phyloP scores from a whole-genome alignment of 2,797 vertebrate species.

The Lithobates sylvaticus region DNA sequence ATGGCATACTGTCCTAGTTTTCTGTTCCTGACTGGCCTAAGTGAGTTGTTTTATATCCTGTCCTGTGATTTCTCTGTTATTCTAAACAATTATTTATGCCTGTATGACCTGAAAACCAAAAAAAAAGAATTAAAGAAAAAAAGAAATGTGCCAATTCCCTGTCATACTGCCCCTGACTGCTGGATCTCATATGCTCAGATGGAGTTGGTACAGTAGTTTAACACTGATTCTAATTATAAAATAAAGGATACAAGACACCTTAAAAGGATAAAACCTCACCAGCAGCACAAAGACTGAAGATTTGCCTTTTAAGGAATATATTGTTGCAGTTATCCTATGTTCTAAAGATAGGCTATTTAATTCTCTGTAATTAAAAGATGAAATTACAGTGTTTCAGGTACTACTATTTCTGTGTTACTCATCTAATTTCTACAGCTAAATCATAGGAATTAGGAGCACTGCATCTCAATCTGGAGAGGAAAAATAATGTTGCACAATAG shows the following conservation, averaged over 20 bases:
- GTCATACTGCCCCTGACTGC: background rate
- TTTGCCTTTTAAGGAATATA: constrained; percentile 42
- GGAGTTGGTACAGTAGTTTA: background rate
- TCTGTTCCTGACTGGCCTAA: too few species aligned
- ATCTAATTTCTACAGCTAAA: constrained; percentile 33
- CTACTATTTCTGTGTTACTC: constrained; percentile 13
- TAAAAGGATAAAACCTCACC: background rate
- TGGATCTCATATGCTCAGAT: background rate
- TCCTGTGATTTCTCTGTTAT: too few species aligned
- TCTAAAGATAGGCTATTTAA: constrained; percentile 24
- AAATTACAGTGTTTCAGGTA: constrained; percentile 36
- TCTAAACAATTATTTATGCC: too few species aligned
- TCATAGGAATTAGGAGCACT: constrained; percentile 18
- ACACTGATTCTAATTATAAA: background rate
- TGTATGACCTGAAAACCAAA: too few species aligned
- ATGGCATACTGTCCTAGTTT: too few species aligned
- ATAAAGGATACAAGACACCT: background rate
- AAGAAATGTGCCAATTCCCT: too few species aligned
- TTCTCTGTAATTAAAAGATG: constrained; percentile 39
- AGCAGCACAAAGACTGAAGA: background rate
- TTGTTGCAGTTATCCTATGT: constrained; percentile 6
- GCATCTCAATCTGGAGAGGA: background rate
- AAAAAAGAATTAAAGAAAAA: too few species aligned
- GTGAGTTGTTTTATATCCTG: too few species aligned
- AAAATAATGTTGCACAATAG: constrained; percentile 5